phyloP scores from a whole-genome alignment of 2,797 vertebrate genomes.

The Poecilia picta region DNA sequence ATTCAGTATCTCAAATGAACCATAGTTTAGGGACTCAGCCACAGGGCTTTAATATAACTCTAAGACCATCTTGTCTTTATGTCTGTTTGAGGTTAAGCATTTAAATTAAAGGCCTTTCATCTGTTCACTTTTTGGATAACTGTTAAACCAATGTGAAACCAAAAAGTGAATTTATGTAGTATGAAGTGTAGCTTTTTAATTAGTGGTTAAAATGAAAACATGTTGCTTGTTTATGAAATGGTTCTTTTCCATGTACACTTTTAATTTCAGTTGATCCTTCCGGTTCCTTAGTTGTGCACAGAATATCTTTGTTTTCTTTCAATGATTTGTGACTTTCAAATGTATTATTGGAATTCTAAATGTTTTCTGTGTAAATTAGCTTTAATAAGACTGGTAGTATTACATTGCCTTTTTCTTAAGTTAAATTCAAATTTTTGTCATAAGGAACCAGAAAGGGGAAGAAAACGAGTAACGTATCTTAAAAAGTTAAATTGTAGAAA shows the following conservation, averaged over 20 bases:
- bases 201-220: slow-evolving; percentile 50
- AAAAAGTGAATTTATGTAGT: slow-evolving; percentile 73
- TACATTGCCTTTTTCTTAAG: background rate
- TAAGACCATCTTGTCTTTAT: slow-evolving; percentile 10
- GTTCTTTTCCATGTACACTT: slow-evolving; percentile 38
- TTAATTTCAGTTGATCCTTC: slow-evolving; percentile 40
- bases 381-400: slow-evolving; percentile 61
- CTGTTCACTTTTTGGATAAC: slow-evolving; percentile 21
- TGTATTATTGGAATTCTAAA: slow-evolving; percentile 34
- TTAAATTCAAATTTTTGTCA: slow-evolving; percentile 33
- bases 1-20: background rate
- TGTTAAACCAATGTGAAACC: slow-evolving; percentile 60
- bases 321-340: slow-evolving; percentile 12
- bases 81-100: slow-evolving; percentile 65
- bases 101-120: slow-evolving; percentile 17
- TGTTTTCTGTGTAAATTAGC: slow-evolving; percentile 39
- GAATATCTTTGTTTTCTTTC: slow-evolving; percentile 56
- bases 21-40: slow-evolving; percentile 16
- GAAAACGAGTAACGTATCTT: slow-evolving; percentile 30
- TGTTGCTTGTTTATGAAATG: slow-evolving; percentile 66
- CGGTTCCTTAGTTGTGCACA: slow-evolving; percentile 51
- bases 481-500: slow-evolving; percentile 47
- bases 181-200: slow-evolving; percentile 57
- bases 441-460: slow-evolving; percentile 50
- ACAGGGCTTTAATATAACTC: slow-evolving; percentile 41